Evolutionary conservation across 2,888 invertebrate genomes (phyloP).

Genomic region (Deilephila elpenor): DNA sequence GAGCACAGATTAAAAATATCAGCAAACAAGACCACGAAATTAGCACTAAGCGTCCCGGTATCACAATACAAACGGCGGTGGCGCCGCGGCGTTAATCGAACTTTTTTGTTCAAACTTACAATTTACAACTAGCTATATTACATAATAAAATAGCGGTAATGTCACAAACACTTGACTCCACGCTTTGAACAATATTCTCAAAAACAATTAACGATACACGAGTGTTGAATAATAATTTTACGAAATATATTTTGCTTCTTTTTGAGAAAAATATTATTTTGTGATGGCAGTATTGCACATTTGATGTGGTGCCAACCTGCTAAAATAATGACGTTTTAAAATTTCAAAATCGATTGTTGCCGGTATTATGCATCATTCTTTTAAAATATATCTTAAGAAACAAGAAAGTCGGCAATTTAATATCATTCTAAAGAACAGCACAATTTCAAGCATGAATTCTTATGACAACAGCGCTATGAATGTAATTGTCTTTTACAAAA

Average conservation of each 20-base stretch:
- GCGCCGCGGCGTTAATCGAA: constrained; percentile 51
- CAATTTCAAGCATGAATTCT: background rate
- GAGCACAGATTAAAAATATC: constrained; percentile 32
- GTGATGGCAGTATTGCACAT: constrained; percentile 24
- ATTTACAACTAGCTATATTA: constrained; percentile 68
- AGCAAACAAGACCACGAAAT: constrained; percentile 37
- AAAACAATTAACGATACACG: background rate
- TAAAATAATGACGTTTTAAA: background rate
- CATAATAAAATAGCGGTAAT: constrained; percentile 42
- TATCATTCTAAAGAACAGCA: background rate
- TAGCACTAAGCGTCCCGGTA: constrained; percentile 48
- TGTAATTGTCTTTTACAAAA: constrained; percentile 10
- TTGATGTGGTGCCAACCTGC: background rate
- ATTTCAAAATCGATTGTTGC: constrained; percentile 18
- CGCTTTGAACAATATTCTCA: constrained; percentile 1
- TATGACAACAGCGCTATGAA: background rate
- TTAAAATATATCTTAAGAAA: background rate
- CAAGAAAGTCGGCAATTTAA: constrained; percentile 7
- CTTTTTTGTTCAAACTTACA: constrained; percentile 73
- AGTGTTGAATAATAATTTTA: background rate
- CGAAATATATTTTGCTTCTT: background rate
- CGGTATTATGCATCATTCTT: constrained; percentile 1
- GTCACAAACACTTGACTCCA: constrained; percentile 40
- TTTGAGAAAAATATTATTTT: background rate
- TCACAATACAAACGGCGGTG: constrained; percentile 56